Evolutionary conservation across 1,140 invertebrate species (phyloP).

Genomic region (Stratiolaelaps scimitus): DNA sequence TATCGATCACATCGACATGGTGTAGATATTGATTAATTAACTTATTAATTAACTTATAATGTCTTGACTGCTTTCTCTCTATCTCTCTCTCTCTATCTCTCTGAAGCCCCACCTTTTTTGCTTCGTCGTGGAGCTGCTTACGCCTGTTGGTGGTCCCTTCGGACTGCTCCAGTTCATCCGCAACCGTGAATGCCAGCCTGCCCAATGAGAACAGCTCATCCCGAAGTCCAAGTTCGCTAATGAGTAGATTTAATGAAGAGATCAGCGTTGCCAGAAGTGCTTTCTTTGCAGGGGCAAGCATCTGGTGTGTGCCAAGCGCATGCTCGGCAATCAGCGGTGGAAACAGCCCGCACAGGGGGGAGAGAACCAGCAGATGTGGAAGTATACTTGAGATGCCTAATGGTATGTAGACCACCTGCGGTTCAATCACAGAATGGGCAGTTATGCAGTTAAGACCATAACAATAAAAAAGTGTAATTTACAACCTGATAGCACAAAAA

Average conservation of each 20-base stretch:
- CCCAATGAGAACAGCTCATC: conserved; percentile 14
- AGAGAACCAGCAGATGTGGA: not conserved
- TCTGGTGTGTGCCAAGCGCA: not conserved
- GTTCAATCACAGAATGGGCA: no score
- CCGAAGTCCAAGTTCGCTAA: not conserved
- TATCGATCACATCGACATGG: no score
- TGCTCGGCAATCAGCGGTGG: conserved; percentile 8
- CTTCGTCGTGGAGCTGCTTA: not conserved
- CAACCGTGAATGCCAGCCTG: not conserved
- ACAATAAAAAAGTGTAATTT: no score
- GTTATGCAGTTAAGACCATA: no score
- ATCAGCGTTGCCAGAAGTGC: not conserved
- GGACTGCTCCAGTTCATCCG: conserved; percentile 14
- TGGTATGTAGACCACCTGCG: conserved; percentile 3
- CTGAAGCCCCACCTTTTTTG: conserved; percentile 7
- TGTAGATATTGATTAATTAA: no score
- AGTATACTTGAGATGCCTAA: conserved; percentile 3
- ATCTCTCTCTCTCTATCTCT: no score
- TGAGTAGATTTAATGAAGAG: not conserved
- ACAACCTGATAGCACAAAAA: no score
- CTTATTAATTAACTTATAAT: no score
- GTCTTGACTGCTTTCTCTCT: no score
- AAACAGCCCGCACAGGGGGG: not conserved
- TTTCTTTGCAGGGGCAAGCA: not conserved
- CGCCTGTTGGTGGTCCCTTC: not conserved